A percentile compares a stretch with the other conserved stretches of the same genome.
Conservation (phyloP, 2,113 vertebrate species). For the Anhinga anhinga region DNA sequence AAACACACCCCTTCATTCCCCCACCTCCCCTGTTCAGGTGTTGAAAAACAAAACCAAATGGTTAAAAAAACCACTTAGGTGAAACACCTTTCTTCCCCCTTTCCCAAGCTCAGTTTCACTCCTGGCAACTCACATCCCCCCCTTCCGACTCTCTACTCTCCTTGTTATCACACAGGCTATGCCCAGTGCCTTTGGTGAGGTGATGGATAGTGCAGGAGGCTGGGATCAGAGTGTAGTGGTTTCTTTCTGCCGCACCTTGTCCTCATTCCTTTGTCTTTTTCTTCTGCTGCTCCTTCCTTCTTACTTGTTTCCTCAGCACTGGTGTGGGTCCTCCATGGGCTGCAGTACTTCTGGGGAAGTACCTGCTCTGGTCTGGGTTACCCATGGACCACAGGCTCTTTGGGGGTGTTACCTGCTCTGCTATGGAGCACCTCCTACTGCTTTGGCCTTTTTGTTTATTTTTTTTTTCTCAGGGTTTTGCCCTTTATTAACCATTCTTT, state of each 20-base stretch:
- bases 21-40: rapidly evolving
- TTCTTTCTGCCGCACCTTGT: background rate
- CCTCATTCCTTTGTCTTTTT: background rate
- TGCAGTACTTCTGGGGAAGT: background rate
- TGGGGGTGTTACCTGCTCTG: background rate
- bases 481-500: background rate
- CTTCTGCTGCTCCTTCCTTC: background rate
- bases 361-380: background rate
- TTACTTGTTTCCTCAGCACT: background rate
- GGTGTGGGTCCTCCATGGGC: too few relatives aligned
- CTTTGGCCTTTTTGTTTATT: background rate
- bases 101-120: background rate
- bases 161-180: too few relatives aligned
- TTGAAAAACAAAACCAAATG: background rate
- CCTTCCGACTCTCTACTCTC: background rate
- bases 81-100: background rate
- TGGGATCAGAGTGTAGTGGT: background rate
- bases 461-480: background rate
- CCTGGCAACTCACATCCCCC: background rate
- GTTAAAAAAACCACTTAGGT: background rate
- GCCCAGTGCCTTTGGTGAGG: background rate
- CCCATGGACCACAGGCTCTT: background rate
- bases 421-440: background rate
- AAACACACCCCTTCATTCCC: rapidly evolving
- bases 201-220: background rate